Base-by-base conservation (phyloP, 2,113 vertebrate genomes). In the Mustela nigripes region DNA sequence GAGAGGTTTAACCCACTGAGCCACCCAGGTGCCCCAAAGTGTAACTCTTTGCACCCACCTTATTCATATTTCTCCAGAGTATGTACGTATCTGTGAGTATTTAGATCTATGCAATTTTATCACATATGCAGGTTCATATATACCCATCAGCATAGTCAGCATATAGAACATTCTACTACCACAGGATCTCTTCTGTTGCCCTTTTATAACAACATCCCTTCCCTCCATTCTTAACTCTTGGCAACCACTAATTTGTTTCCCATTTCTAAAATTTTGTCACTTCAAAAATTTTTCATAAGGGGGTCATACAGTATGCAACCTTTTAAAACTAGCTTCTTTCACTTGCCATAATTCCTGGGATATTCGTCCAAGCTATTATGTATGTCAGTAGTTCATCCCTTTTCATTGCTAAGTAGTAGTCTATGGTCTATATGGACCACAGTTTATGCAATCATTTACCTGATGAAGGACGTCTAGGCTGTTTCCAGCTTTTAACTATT, bases 181-280 rank as follows among this genome's bases (percentile, higher is more conserved):
- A 63, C 16, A 22, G 36, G 3, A 80, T 31, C 31, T 4, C 18
- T 76, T 19, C 26, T 36, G 5, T 28, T 94, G 31, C 24, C 42
- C 48, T 81, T 78, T 92, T 71, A 71, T 36, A 82, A 48, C 12
- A 71, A 74, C 9, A 56, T 11, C 4, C 16, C 45, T 2, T 91
- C 5, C 36, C n/a, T 11, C 21, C 48, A 15, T 67, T 42, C 50
- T 63, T 85, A 82, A 78, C 10, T 67, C 42, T 31, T 53, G 11
- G 36, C 24, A 95, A 67, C 36, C 24, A 83, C 28, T 91, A 79
- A 76, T 56, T 69, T 58, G 12, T 63, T 39, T 3, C 76, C 33
- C 28, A 89, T 92, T 94, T 95, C 53, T 82, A 94, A 92, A 69
- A 45, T 73, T 31, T n/a, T 91, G 10, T 60, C 74, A 73, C 74